Conservation (phyloP, 2,113 vertebrate species). For the Candoia aspera region DNA sequence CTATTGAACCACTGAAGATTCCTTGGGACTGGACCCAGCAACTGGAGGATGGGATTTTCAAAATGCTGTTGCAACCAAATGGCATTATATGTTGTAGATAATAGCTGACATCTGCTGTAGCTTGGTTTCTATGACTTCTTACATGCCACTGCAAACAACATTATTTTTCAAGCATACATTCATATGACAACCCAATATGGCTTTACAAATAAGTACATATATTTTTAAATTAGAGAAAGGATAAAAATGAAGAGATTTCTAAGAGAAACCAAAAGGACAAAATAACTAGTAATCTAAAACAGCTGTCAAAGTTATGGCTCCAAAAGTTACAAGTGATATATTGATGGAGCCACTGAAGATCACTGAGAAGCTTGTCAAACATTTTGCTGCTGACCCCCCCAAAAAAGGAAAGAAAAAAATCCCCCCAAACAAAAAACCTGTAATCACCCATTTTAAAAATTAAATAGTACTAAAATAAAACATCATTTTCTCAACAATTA, state of each 20-base stretch:
- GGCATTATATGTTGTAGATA: neutral
- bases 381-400: slow-evolving; percentile 22
- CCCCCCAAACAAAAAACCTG: slow-evolving; percentile 21
- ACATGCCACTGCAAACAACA: neutral
- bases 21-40: neutral
- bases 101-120: neutral
- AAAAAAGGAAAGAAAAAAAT: neutral
- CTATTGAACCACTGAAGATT: too few species aligned
- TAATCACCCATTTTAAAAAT: slow-evolving; percentile 38
- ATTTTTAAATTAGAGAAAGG: neutral
- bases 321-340: slow-evolving; percentile 35
- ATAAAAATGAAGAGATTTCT: neutral
- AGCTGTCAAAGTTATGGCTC: slow-evolving; percentile 29
- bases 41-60: neutral
- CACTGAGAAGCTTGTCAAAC: slow-evolving; percentile 46
- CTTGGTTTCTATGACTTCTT: neutral
- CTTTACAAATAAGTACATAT: neutral
- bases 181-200: neutral
- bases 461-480: slow-evolving; percentile 59
- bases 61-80: neutral
- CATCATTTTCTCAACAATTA: slow-evolving; percentile 60
- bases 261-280: slow-evolving; percentile 17
- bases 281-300: slow-evolving; percentile 26
- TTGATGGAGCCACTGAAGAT: slow-evolving; percentile 18
- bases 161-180: neutral